Base-by-base conservation (phyloP, 2,113 vertebrate species). In the Notarius lentiginosus region DNA sequence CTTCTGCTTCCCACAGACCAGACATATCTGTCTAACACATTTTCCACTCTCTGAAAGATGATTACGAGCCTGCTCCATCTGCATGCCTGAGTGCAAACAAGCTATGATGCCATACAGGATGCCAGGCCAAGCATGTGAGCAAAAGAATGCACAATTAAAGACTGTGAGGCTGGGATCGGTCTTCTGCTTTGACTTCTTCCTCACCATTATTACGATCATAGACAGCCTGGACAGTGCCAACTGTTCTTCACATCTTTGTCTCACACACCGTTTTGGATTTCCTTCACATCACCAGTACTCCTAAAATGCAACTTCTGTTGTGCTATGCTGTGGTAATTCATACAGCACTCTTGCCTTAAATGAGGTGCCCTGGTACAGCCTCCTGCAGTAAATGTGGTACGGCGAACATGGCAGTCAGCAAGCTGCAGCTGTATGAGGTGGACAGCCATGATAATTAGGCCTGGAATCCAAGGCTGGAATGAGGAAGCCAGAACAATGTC, bases 1-100 rank as follows among this genome's bases (percentile, higher is more conserved):
- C 84, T 65, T 79, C 63, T 73, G 88, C 82, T 89, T 86, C 65
- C 85, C 63, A 86, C 73, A 73, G 76, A 70, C 72, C 34, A 75
- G 55, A n/a, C 41, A 61, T 8, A 49, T 84, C 75, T 47, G n/a
- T 41, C 34, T 0, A 41, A 77, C 81, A 84, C 53, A 84, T 88
- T 84, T 84, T 72, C 82, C 75, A 77, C 80, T 18, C 72, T 24
- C 55, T 68, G 49, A 30, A 27, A 41, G 77, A 86, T 81, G 66
- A 86, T 72, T 81, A 86, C 72, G 65, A 81, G 77, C 70, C 77
- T 66, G 24, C 51, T 81, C 41, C 51, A 30, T 72, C 55, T 56
- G 70, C 65, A 80, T 47, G 53, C 30, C 41, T 27, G 9, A 47
- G 55, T 20, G 17, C 53, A 49, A 47, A 60, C 30, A 58, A 51